Evolutionary conservation across 2,113 vertebrate genomes (phyloP), one percentile per base, ranked within the genome.

Genomic region (Microtus richardsoni): DNA sequence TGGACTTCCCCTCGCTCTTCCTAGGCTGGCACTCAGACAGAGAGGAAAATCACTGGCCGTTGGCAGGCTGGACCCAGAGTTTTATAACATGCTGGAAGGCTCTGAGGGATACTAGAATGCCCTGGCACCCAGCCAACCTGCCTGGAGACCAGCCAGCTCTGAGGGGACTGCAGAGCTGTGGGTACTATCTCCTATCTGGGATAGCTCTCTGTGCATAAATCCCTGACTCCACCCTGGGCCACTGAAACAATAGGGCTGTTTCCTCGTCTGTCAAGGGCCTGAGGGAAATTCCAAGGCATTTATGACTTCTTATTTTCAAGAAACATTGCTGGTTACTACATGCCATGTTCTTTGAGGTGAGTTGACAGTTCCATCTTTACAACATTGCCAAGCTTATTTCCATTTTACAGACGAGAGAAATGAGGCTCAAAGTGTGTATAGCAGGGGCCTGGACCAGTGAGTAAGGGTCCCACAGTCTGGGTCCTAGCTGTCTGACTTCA

Each of bases 11-110:
- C 49, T 91, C 74, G 54, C 60, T 78, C 28, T 49, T 90, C n/a
- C 39, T 4, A 47, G 74, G 49, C 52, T 77, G 89, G 79, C 10
- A 24, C 60, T 89, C 96, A 95, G 90, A 79, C 44, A 60, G 68
- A 94, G 64, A 86, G 84, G 71, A 96, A 82, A 97, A 94, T 88
- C 96, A n/a, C 90, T 8, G 0, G 12, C 24, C 58, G 52, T 84
- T 86, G 85, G 88, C 77, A 77, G 16, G 16, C 14, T 14, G 33
- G 39, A 49, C 44, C 33, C 22, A 16, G 85, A 64, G 85, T 93
- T 96, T 49, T 97, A 84, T 82, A 95, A 91, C 91, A 73, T 64
- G 71, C 41, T 88, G 82, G 83, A 96, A 91, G 83, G 73, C 14
- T 62, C 0, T 33, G 41, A 58, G n/a, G 78, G 75, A 82, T 88